phyloP scores from a whole-genome alignment of 2,888 invertebrate genomes.

The Germaria angustata region DNA sequence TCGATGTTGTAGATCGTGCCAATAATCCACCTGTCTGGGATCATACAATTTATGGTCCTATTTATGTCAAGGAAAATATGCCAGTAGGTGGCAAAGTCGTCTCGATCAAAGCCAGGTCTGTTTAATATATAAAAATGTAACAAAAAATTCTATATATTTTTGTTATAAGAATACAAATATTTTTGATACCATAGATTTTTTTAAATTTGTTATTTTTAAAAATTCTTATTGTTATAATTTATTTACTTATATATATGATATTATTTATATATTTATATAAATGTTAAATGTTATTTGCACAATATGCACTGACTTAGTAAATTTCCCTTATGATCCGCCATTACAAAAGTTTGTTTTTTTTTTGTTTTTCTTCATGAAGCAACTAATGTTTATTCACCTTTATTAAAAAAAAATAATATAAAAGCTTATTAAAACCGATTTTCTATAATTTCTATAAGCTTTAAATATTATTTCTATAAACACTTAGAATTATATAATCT shows the following conservation, averaged over 20 bases:
- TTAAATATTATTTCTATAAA: no score
- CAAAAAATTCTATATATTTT: conserved; percentile 19
- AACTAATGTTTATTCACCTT: conserved; percentile 39
- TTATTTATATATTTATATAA: conserved; percentile 40
- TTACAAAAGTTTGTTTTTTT: conserved; percentile 16
- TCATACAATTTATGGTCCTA: conserved; percentile 97
- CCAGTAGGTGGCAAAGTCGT: conserved; percentile 98
- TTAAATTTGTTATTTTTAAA: conserved; percentile 10
- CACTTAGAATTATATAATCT: no score
- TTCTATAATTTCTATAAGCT: no score
- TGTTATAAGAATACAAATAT: conserved; percentile 47
- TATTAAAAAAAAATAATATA: neutral
- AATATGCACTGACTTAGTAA: conserved; percentile 56
- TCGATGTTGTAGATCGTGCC: conserved; percentile 98
- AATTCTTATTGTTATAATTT: conserved; percentile 17
- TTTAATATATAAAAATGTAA: conserved; percentile 75
- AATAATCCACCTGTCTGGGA: conserved; percentile 99
- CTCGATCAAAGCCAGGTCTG: conserved; percentile 99
- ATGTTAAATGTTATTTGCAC: conserved; percentile 67
- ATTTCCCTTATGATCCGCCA: neutral
- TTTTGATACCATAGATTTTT: conserved; percentile 57
- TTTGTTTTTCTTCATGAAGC: conserved; percentile 13
- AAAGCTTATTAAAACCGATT: no score
- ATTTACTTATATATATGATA: conserved; percentile 35
- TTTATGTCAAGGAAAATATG: conserved; percentile 98